Base-by-base conservation (phyloP, 2,888 invertebrate species). In the Mylabris sibirica region DNA sequence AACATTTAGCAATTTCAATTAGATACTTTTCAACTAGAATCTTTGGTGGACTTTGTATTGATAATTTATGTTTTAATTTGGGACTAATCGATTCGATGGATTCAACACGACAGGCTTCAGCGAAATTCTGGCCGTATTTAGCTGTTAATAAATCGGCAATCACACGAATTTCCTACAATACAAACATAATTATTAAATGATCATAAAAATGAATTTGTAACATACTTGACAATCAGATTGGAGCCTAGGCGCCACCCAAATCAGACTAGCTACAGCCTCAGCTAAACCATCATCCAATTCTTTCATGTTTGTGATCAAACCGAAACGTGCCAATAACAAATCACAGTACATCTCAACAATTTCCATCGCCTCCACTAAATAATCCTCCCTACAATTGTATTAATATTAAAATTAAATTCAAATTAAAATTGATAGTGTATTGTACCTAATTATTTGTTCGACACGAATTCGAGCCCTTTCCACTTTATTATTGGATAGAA, bases 301-400 rank as follows among this genome's bases (percentile, higher is more conserved):
- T 88, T 97, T 97, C 95, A 97, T 97, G 85, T 98, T 97, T 57
- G 97, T 96, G 65, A 99, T 92, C 11, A 99, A 88, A 0, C 99
- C 99, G 86, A 98, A 99, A 79, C 99, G 89, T 0, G 99, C 99
- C 65, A 99, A 85, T 59, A 99, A 85, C 64, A 99, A 87, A 86
- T 99, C 99, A 86, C 99, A 99, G 83, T 97, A 99, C 98, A 99
- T 99, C 87, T 99, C 99, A 0, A 99, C 91, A 69, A 99, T 90
- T 87, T 99, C 99, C 94, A 99, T 97, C 0, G 99, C 99, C 86
- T 99, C 99, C 3, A 99, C 98, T 86, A 99, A 89, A 84, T 99
- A 99, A 86, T 99, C 99, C 86, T 99, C 98, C 60, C 99, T 91
- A 12, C 8, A 66, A 69, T 34, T 30, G 17, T 57, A 24, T 4